phyloP scores from a whole-genome alignment of 2,888 invertebrate genomes.

The Mythimna impura region DNA sequence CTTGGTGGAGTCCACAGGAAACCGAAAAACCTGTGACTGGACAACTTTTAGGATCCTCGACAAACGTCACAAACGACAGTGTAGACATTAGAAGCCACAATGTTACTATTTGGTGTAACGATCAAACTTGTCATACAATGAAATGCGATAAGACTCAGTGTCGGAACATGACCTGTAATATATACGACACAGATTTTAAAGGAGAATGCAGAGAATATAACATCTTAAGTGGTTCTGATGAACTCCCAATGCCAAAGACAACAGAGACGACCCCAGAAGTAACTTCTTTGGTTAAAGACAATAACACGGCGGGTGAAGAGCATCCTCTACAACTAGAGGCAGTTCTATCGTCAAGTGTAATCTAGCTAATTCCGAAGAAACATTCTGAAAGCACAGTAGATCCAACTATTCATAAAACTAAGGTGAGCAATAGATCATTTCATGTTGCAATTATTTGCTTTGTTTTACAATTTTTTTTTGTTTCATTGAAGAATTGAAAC shows the following conservation, averaged over 20 bases:
- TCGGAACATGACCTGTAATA: conserved; percentile 83
- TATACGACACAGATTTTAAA: conserved; percentile 86
- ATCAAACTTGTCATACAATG: conserved; percentile 87
- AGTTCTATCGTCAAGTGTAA: conserved; percentile 80
- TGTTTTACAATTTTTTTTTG: neutral
- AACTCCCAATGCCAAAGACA: conserved; percentile 63
- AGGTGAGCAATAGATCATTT: conserved; percentile 63
- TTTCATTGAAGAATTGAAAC: neutral
- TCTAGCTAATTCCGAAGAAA: conserved; percentile 49
- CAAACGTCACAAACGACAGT: conserved; percentile 69
- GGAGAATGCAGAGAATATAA: conserved; percentile 86
- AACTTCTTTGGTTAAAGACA: conserved; percentile 57
- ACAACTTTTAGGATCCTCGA: conserved; percentile 70
- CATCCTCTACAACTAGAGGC: conserved; percentile 81
- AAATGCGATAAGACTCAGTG: conserved; percentile 82
- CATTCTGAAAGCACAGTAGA: conserved; percentile 40
- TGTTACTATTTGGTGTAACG: conserved; percentile 86
- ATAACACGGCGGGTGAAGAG: conserved; percentile 67
- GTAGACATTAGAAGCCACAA: conserved; percentile 79
- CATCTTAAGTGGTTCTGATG: conserved; percentile 70
- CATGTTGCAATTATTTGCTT: neutral
- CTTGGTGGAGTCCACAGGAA: conserved; percentile 80
- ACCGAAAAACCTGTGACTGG: conserved; percentile 69
- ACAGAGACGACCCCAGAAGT: conserved; percentile 44
- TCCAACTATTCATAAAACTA: conserved; percentile 55